A percentile compares a stretch with the other conserved stretches of the same genome.
These are phyloP conservation scores for Telenomus remus DNA, from an alignment of 1,140 invertebrate species.

Conservation along the genomic window DNA sequence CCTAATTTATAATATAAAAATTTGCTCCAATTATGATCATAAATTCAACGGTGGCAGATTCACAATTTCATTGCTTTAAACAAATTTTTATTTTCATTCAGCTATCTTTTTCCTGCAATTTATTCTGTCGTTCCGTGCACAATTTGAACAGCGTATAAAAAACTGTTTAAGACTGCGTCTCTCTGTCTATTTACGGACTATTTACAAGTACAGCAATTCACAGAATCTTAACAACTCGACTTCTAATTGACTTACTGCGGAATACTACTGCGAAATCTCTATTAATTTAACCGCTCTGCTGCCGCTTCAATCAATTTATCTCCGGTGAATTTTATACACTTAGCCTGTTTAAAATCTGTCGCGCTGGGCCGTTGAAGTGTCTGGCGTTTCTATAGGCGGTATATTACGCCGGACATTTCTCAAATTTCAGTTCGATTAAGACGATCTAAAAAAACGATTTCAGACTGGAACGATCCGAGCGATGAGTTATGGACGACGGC, in stretches of 20 bases:
- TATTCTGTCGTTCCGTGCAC: too few relatives aligned
- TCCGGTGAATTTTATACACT: neutral
- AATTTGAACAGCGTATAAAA: too few relatives aligned
- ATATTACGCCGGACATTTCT: conserved; percentile 17
- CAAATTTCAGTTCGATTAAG: conserved; percentile 50
- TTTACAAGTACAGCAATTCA: neutral
- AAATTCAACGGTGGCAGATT: too few relatives aligned
- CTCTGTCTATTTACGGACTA: too few relatives aligned
- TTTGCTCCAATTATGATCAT: too few relatives aligned
- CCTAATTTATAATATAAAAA: too few relatives aligned
- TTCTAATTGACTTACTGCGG: too few relatives aligned
- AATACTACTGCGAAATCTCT: neutral
- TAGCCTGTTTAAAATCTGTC: conserved; percentile 9
- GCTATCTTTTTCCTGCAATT: too few relatives aligned
- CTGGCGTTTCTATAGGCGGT: conserved; percentile 1
- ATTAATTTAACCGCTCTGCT: neutral
- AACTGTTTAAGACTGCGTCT: too few relatives aligned
- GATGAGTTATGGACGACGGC: conserved; percentile 60
- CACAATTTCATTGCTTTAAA: too few relatives aligned
- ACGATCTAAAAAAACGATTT: conserved; percentile 28
- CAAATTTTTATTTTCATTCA: too few relatives aligned
- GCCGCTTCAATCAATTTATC: neutral
- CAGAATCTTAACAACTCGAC: too few relatives aligned
- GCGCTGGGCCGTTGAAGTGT: conserved; percentile 2
- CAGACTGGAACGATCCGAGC: conserved; percentile 35